Percentiles rank a stretch among this genome's conserved stretches.
Evolutionary conservation across 1,140 invertebrate genomes (phyloP).

Genomic region (Saccostrea cuccullata): DNA sequence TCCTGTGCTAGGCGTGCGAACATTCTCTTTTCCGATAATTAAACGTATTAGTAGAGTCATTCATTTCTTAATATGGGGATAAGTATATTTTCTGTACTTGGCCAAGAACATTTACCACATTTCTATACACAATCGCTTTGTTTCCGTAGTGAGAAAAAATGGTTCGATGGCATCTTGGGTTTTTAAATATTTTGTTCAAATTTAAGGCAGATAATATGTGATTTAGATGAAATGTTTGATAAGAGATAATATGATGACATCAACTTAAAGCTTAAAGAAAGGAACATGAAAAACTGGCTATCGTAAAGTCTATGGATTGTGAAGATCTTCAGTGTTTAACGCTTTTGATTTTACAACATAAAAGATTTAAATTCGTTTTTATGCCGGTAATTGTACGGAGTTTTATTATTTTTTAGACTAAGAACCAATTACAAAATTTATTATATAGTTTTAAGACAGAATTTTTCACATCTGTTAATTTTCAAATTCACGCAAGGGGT

Average conservation of each 20-base stretch:
- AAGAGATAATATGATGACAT: not conserved
- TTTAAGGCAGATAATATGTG: constrained; percentile 2
- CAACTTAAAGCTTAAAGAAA: not conserved
- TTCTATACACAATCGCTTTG: not conserved
- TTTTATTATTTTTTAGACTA: not conserved
- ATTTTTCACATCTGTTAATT: not conserved
- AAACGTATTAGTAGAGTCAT: not conserved
- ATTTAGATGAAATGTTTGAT: constrained; percentile 28
- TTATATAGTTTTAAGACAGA: constrained; percentile 1
- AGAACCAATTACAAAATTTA: not conserved
- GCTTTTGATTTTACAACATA: constrained; percentile 14
- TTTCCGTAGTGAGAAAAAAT: not conserved
- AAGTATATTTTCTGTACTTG: not conserved
- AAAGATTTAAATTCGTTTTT: not conserved
- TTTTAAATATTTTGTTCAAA: constrained; percentile 5
- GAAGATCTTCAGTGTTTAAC: not conserved
- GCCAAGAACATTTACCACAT: not conserved
- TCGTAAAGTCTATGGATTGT: not conserved
- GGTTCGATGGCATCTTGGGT: not conserved
- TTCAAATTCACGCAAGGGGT: not conserved
- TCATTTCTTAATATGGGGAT: not conserved
- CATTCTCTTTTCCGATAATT: not conserved
- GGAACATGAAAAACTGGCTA: constrained; percentile 8
- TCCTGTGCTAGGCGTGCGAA: not conserved
- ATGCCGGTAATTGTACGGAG: not conserved